A percentile compares a stretch with the other conserved stretches of the same genome.
Conservation (phyloP, 2,113 vertebrate genomes). For the Spermophilus dauricus region DNA sequence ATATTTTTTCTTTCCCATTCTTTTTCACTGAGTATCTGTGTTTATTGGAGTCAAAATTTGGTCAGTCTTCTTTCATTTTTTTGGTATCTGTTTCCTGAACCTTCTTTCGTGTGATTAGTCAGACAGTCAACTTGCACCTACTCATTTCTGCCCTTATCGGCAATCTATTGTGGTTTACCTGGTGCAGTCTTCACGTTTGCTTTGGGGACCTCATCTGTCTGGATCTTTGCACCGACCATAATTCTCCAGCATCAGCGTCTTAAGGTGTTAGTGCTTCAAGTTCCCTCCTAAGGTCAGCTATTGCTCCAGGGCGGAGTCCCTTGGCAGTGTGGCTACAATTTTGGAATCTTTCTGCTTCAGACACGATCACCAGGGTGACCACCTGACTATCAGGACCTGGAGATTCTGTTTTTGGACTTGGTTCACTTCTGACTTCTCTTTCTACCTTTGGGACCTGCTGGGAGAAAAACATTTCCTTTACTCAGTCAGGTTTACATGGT, state of each 20-base stretch:
- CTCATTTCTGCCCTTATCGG: background rate
- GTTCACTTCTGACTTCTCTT: background rate
- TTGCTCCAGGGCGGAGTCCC: accelerated
- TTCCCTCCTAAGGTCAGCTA: background rate
- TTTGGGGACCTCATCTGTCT: background rate
- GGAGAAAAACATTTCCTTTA: background rate
- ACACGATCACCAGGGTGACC: background rate
- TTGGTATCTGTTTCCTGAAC: background rate
- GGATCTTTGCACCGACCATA: no score
- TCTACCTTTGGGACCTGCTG: background rate
- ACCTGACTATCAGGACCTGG: no score
- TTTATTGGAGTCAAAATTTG: background rate
- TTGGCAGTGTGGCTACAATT: no score
- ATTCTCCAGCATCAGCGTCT: background rate
- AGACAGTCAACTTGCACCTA: background rate
- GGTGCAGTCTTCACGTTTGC: background rate
- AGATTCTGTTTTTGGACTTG: background rate
- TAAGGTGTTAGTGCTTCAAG: accelerated
- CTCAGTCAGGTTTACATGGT: background rate
- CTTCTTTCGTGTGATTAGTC: background rate
- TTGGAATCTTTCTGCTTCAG: background rate
- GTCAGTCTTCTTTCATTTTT: background rate
- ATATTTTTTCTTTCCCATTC: background rate
- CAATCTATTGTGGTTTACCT: background rate
- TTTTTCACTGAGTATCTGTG: background rate